Evolutionary conservation across 35 echinoderm and acorn worm genomes (phyloP).

Genomic region (Acanthaster planci): DNA sequence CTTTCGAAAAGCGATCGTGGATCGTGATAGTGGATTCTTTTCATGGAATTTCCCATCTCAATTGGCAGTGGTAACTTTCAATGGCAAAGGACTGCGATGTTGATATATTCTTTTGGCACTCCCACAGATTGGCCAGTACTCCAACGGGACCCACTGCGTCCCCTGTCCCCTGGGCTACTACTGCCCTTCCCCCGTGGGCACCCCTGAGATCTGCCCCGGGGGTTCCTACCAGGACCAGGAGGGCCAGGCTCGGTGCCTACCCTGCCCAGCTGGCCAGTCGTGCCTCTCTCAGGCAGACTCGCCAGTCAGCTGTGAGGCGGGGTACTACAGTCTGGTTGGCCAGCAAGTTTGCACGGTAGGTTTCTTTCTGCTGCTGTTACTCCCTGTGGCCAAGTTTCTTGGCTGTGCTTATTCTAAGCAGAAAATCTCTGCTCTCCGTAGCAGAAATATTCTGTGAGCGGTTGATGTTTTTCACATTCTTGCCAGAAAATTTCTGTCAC

Average conservation of each 20-base stretch:
- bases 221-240: conserved; percentile 84
- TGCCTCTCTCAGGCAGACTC: conserved; percentile 55
- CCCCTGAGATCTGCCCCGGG: conserved; percentile 71
- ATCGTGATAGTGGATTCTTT: too few species aligned
- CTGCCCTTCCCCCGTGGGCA: conserved; percentile 87
- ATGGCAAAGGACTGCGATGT: too few species aligned
- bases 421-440: too few species aligned
- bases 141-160: conserved; percentile 92
- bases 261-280: conserved; percentile 74
- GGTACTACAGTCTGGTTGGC: conserved; percentile 86
- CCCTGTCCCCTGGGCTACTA: conserved; percentile 78
- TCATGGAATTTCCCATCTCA: too few species aligned
- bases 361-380: neutral
- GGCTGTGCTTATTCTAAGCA: too few species aligned
- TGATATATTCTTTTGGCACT: too few species aligned
- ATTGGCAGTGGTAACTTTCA: too few species aligned
- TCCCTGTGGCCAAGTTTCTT: too few species aligned
- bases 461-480: too few species aligned
- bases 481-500: too few species aligned
- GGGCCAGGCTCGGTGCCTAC: conserved; percentile 72
- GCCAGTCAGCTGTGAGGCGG: conserved; percentile 66
- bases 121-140: conserved; percentile 89
- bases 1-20: too few species aligned
- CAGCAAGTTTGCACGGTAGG: conserved; percentile 85
- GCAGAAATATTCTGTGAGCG: too few species aligned